A percentile compares a stretch with the other conserved stretches of the same genome.
phyloP scores from a whole-genome alignment of 1,140 invertebrate species.

The Aphis craccivora region DNA sequence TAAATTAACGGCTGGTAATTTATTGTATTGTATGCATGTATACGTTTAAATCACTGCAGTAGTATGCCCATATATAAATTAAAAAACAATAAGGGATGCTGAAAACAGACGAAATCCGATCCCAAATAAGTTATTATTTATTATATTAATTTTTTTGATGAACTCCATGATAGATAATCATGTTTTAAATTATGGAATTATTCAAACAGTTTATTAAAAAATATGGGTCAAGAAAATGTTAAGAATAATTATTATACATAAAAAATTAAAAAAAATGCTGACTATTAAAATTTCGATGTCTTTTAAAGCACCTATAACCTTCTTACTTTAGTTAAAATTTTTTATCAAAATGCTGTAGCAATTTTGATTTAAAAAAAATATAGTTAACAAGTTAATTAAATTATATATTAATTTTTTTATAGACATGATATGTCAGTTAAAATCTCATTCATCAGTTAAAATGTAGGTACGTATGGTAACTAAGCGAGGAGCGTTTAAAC shows the following conservation, averaged over 20 bases:
- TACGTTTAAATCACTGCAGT: background rate
- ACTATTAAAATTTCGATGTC: background rate
- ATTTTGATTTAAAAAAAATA: background rate
- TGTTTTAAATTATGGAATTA: background rate
- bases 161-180: background rate
- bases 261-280: background rate
- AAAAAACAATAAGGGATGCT: slow-evolving; percentile 15
- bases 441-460: too few species aligned
- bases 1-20: slow-evolving; percentile 24
- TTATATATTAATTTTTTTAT: too few species aligned
- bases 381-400: too few species aligned
- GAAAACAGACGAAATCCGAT: background rate
- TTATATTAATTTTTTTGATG: background rate
- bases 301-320: background rate
- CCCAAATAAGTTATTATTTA: background rate
- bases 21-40: slow-evolving; percentile 8
- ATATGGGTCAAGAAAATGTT: background rate
- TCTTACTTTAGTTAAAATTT: background rate
- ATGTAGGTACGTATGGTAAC: too few species aligned
- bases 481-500: too few species aligned
- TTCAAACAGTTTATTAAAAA: background rate
- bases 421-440: too few species aligned
- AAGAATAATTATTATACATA: background rate
- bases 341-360: background rate
- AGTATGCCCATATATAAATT: background rate